Base-by-base conservation (phyloP, 2,113 vertebrate species). In the Psittacus erithacus region DNA sequence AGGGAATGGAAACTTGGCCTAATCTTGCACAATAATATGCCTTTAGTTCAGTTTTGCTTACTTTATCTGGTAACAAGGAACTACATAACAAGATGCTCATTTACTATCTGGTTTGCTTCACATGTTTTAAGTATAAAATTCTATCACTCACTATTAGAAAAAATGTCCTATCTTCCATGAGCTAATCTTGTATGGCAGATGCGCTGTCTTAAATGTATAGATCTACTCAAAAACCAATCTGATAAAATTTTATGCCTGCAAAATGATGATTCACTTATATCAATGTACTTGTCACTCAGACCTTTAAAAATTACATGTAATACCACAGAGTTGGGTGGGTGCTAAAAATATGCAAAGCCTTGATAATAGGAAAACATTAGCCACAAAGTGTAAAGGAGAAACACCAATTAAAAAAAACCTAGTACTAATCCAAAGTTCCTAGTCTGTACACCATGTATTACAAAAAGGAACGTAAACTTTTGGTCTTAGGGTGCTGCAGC, bases 221-320 rank as follows among this genome's bases (percentile, higher is more conserved):
- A 98, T 98, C 97, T 97, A 98, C 97, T 96, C 97, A 90, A 97
- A 98, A 98, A 97, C 97, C 97, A 96, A 98, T 98, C 98, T 98
- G 98, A 98, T 98, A 98, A 96, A 96, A 96, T 95, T 70, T 89
- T 97, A 92, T 96, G 98, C 96, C 98, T 98, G 98, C 97, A 98
- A 94, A 98, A 96, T 78, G 97, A 97, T 97, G 98, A 98, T 98
- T 98, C 97, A 97, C 94, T 98, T 98, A 92, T 98, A 98, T 98
- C 98, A 98, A 97, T 97, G 96, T 96, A 92, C 97, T 98, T 98
- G 98, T 98, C 98, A 97, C 97, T 98, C 97, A 98, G 90, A 90
- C 94, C 84, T 98, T 97, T 92, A 93, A 96, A 97, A 96, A 97
- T 86, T 73, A 89, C 91, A 55, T 94, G 53, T 94, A 97, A 94